Percentiles rank a stretch among this genome's conserved stretches.
Evolutionary conservation across 2,113 vertebrate species (phyloP).

Genomic region (Coptodon rendalli): DNA sequence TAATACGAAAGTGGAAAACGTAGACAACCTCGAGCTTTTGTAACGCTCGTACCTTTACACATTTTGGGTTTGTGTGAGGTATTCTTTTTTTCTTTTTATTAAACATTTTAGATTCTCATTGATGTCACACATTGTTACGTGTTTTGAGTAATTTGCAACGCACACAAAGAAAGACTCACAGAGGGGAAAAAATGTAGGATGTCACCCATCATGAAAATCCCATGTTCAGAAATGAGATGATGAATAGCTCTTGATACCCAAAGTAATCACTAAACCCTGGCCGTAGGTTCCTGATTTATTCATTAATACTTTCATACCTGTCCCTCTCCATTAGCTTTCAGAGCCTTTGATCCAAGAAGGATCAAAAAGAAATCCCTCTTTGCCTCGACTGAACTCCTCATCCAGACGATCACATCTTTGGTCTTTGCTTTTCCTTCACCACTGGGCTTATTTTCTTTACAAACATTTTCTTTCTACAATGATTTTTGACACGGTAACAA

Average conservation of each 20-base stretch:
- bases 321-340: slow-evolving; percentile 7
- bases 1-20: slow-evolving; percentile 6
- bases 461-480: neutral
- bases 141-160: neutral
- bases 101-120: neutral
- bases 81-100: neutral
- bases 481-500: neutral
- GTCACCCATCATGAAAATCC: neutral
- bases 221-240: slow-evolving; percentile 4
- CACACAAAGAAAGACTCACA: neutral
- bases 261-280: slow-evolving; percentile 19
- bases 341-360: slow-evolving; percentile 22
- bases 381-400: slow-evolving; percentile 2
- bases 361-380: slow-evolving; percentile 31
- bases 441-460: neutral
- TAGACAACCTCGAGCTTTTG: neutral
- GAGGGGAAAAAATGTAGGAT: neutral
- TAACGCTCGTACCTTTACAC: neutral
- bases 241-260: neutral
- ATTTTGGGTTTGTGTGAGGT: neutral
- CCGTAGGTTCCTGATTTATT: slow-evolving; percentile 19
- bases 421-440: neutral
- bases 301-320: slow-evolving; percentile 24
- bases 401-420: neutral
- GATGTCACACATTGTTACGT: neutral